Evolutionary conservation across 2,888 invertebrate genomes (phyloP).

Genomic region (Kryphioiulus occultus): DNA sequence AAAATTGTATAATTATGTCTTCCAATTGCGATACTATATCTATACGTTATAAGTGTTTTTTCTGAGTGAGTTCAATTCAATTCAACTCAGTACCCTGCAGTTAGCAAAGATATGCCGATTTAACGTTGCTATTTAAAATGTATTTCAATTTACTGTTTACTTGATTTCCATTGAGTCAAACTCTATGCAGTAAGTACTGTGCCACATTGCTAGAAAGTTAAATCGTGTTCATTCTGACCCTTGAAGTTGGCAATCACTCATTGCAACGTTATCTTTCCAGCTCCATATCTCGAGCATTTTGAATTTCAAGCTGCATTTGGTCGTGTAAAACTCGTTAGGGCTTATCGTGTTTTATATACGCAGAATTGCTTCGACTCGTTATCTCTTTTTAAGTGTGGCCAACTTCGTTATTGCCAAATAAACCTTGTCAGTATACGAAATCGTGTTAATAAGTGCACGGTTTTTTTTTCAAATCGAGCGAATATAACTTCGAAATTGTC

Average conservation of each 20-base stretch:
- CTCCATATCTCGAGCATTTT: neutral
- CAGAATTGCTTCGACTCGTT: neutral
- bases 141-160: no score
- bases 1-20: no score
- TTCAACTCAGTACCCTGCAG: no score
- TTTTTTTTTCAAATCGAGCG: neutral
- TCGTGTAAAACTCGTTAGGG: neutral
- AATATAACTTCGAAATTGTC: neutral
- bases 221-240: neutral
- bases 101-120: no score
- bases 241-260: neutral
- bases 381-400: conserved; percentile 11
- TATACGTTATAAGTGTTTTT: no score
- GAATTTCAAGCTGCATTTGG: neutral
- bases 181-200: no score
- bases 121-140: no score
- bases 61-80: no score
- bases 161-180: no score
- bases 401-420: neutral
- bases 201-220: no score
- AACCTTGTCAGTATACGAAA: neutral
- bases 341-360: neutral
- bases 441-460: neutral
- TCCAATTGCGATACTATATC: no score
- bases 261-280: neutral